Evolutionary conservation across 2,113 vertebrate species (phyloP).

Genomic region (Solenodon paradoxus): DNA sequence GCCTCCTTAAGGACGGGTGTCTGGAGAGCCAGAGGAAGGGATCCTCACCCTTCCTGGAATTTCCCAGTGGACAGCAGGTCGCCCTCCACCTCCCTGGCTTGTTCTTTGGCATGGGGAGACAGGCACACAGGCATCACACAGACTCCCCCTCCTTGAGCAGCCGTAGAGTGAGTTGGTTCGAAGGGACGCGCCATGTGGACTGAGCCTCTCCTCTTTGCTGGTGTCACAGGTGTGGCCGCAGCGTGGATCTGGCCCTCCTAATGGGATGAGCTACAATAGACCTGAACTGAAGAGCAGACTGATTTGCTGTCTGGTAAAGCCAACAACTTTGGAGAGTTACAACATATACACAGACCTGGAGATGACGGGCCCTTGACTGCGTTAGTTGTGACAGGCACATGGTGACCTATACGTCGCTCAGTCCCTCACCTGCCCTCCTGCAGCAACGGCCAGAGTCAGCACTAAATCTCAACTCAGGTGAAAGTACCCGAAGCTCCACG

Average conservation of each 20-base stretch:
- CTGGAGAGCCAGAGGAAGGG: neutral
- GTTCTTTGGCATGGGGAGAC: neutral
- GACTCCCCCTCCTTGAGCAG: neutral
- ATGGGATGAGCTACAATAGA: neutral
- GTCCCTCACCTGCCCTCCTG: neutral
- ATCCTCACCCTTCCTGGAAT: neutral
- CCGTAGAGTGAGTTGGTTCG: neutral
- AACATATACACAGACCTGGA: neutral
- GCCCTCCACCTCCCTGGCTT: neutral
- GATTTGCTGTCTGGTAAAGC: neutral
- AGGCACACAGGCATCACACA: fast-evolving
- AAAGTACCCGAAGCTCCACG: neutral
- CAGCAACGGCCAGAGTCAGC: neutral
- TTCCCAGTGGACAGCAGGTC: neutral
- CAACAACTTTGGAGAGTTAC: neutral
- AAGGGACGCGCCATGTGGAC: fast-evolving
- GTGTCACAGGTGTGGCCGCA: neutral
- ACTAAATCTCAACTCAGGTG: fast-evolving
- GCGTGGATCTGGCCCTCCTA: neutral
- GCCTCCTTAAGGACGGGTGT: neutral
- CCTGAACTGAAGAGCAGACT: neutral
- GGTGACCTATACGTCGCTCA: fast-evolving
- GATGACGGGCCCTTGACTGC: neutral
- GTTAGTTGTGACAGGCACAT: too few species aligned
- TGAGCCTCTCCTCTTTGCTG: neutral